Evolutionary conservation across 2,797 vertebrate genomes (phyloP).

Genomic region (Sphenopsis melanotis): DNA sequence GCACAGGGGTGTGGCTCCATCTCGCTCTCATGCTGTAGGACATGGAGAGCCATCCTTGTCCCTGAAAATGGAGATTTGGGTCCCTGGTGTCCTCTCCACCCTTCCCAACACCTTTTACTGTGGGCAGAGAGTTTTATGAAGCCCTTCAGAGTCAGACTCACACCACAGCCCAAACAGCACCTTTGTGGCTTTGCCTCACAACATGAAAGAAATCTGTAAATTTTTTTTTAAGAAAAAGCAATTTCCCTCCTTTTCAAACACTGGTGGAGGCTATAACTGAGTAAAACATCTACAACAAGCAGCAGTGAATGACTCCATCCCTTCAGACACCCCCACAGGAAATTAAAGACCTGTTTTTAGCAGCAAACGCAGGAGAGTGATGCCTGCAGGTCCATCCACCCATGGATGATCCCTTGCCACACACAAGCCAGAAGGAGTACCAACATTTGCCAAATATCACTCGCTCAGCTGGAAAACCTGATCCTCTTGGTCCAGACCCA

Average conservation of each 20-base stretch:
- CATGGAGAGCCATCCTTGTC: neutral
- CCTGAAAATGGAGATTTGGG: neutral
- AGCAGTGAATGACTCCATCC: neutral
- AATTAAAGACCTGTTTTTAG: neutral
- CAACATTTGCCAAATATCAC: accelerated
- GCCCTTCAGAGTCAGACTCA: neutral
- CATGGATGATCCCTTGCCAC: neutral
- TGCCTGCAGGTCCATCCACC: neutral
- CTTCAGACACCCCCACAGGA: neutral
- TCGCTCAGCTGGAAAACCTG: neutral
- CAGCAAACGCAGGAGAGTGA: neutral
- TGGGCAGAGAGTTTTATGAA: neutral
- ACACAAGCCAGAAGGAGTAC: neutral
- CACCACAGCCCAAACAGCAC: neutral
- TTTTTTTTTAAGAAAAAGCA: neutral
- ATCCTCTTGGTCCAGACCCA: neutral
- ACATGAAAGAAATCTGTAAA: neutral
- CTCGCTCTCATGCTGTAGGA: accelerated
- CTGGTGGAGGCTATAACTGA: neutral
- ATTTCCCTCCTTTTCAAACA: neutral
- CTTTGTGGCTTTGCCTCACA: neutral
- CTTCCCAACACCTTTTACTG: neutral
- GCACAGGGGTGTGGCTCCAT: neutral
- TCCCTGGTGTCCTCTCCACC: neutral
- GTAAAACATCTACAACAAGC: neutral